Base-by-base conservation (phyloP, 2,888 invertebrate genomes). In the Torymus texanus region DNA sequence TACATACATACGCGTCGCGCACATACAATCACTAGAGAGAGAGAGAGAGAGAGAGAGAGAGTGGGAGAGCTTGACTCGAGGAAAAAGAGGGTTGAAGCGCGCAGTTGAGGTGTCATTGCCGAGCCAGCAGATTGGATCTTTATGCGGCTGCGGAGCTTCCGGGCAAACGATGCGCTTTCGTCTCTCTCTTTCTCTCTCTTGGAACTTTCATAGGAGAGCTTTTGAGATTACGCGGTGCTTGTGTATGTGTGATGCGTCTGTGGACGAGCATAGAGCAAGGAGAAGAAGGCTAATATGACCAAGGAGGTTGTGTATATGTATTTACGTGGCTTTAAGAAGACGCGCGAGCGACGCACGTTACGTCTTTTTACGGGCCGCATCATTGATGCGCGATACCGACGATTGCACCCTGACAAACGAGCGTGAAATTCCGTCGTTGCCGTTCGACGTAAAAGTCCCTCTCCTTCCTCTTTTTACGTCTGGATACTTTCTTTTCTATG, bases 51-150 rank as follows among this genome's bases (percentile, higher is more conserved):
- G 61, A 61, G 61, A 24, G 24, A 24, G 21, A 61, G 61, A 61
- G 61, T n/a, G 63, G n/a, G 51, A 66, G 53, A 66, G 53, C 24
- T 29, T 70, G 21, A 10, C 41, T 18, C 10, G 13, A 5, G 50
- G 21, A 5, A 41, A 14, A 41, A 41, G 41, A 41, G 41, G 41
- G 41, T 41, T 41, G 41, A 8, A 41, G 41, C 5, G 41, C 41
- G 8, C 41, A 5, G 56, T 24, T 16, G 21, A 41, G 41, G 41
- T 71, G 65, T 65, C 71, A 67, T 61, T 67, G 73, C 67, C 51
- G 62, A 62, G 78, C 65, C 58, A 50, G 72, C 66, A 65, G 78
- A 73, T 78, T 73, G 73, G 73, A 73, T 78, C 78, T 78, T 78
- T 78, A 78, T 68, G 72, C 58, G 63, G 59, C 55, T 16, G 8